Base-by-base conservation (phyloP, 2,888 invertebrate species). In the Chloroclysta siterata region DNA sequence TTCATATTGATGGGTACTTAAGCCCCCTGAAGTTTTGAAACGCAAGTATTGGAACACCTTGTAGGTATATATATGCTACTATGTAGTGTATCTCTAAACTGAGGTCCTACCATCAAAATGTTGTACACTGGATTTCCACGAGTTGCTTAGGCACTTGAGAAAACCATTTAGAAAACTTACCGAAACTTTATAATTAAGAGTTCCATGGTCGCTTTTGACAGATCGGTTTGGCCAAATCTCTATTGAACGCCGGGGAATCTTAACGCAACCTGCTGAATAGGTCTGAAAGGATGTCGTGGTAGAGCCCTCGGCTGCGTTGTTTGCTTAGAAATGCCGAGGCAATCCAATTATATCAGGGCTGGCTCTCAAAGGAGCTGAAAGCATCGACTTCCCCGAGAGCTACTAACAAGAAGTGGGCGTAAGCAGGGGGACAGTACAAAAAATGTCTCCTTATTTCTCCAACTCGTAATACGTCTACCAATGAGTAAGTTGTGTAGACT, bases 331-430 rank as follows among this genome's bases (percentile, higher is more conserved):
- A 80, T 77, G 75, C 77, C 75, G 75, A 78, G 77, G 84, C 86
- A 86, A 90, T 90, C 88, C 89, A 90, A 90, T 90, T 89, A 90
- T 82, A 83, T 82, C 78, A 81, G 82, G 78, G 82, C 83, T 81
- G 83, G 78, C 72, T 72, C 76, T 87, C 89, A 89, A 89, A 89
- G 84, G 79, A 76, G 69, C 76, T 77, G 79, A 81, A 79, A 82
- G 81, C 79, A 60, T 63, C 68, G 50, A 48, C 56, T 53, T 57
- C 73, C 74, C 81, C 74, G 77, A 81, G 76, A 81, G 73, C 74
- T 68, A 69, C 72, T 72, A 71, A 66, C 70, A 70, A 72, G 75
- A 63, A 69, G 62, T 60, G 66, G 65, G 59, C 66, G 63, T 56
- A 69, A 65, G 68, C 69, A 58, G 70, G 63, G 62, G 46, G 47